Evolutionary conservation across 2,888 invertebrate species (phyloP), one percentile per base, ranked within the genome.

Genomic region (Torymus texanus): DNA sequence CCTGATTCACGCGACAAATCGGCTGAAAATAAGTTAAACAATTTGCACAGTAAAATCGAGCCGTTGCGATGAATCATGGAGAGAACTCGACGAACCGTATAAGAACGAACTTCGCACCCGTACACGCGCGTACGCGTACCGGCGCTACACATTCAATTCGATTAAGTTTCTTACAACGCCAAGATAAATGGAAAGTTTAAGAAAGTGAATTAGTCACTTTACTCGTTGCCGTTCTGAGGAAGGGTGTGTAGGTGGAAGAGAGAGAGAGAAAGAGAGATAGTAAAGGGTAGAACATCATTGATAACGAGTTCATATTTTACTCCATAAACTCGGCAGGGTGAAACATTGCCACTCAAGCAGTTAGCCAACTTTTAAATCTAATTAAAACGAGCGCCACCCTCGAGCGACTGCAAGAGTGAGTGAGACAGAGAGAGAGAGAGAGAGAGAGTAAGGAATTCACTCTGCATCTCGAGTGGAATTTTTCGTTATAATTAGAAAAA

Each of bases 281-380:
- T 67, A 13, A 58, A 21, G 29, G 18, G 56, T 5, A 18, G 61
- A 70, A 71, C 77, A 77, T 77, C 71, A 77, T 77, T 71, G 70
- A 74, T 75, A 79, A 79, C 59, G 75, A 75, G 70, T 75, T 75
- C 66, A 53, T 72, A 66, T 66, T 71, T 71, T 61, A 71, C 65
- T 65, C 50, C 12, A 58, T 74, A 58, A 55, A 68, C 62, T 68
- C 61, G 41, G 10, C 50, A 11, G 55, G 16, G 24, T 66, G 59
- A 59, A 68, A 59, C 53, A 61, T 41, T 56, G 67, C 59, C 21
- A 56, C 73, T 67, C 41, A 53, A 68, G 29, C 16, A 62, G 73
- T 78, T 65, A 14, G 58, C 65, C 24, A 79, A 79, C 66, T 74
- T 79, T 79, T 74, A 65, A 74, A 74, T 79, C 58, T 63, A 79